These are phyloP conservation scores for Macropis europaea DNA, from an alignment of 2,888 invertebrate species.

Conservation along the genomic window DNA sequence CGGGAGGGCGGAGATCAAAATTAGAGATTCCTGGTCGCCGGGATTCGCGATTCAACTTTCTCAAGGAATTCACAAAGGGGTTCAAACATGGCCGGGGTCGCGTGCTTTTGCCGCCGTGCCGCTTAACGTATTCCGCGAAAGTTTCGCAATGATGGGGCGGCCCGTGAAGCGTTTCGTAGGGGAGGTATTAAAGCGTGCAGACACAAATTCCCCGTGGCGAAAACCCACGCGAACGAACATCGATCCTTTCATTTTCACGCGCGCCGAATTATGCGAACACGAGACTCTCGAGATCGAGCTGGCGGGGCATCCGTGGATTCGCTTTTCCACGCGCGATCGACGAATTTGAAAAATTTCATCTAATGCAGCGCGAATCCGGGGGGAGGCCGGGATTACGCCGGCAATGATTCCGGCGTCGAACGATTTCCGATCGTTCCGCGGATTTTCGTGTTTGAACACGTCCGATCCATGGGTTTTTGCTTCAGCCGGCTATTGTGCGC, in stretches of 20 bases:
- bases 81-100: conserved; percentile 1
- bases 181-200: conserved; percentile 18
- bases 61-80: conserved; percentile 5
- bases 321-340: background rate
- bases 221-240: too few species aligned
- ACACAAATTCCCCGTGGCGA: too few species aligned
- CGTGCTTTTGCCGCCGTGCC: background rate
- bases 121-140: conserved; percentile 2
- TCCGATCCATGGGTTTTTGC: background rate
- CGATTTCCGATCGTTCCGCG: background rate
- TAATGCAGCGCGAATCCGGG: background rate
- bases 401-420: background rate
- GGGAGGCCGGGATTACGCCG: background rate
- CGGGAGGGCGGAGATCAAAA: conserved; percentile 2
- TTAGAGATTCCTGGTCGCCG: background rate
- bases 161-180: conserved; percentile 10
- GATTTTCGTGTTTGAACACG: background rate
- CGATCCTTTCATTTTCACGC: too few species aligned
- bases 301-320: background rate
- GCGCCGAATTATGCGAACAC: conserved; percentile 5
- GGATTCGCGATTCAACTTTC: background rate
- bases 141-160: conserved; percentile 12
- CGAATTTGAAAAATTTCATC: background rate
- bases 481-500: background rate
- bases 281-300: background rate